Percentiles rank a stretch among this genome's conserved stretches.
These are phyloP conservation scores for Taxidea taxus DNA, from an alignment of 2,113 vertebrate genomes.

Conservation along the genomic window DNA sequence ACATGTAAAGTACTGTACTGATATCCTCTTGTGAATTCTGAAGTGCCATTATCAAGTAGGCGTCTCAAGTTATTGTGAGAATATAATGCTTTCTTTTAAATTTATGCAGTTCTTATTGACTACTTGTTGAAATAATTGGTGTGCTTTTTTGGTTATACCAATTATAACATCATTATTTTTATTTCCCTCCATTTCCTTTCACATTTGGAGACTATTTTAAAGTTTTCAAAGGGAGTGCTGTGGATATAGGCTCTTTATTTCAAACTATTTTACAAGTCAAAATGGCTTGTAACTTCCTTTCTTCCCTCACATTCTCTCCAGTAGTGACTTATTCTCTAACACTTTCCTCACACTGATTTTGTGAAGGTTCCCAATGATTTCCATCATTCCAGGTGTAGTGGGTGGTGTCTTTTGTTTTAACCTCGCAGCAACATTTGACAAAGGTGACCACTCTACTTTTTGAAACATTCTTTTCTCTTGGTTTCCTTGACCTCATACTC, in stretches of 20 bases:
- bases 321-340: background rate
- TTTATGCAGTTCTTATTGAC: background rate
- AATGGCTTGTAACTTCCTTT: background rate
- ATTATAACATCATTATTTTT: background rate
- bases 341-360: background rate
- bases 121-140: background rate
- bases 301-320: background rate
- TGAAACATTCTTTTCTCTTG: background rate
- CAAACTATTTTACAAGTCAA: background rate
- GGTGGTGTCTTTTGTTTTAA: background rate
- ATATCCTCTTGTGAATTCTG: background rate
- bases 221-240: background rate
- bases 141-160: background rate
- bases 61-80: background rate
- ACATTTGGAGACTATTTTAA: background rate
- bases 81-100: background rate
- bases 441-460: background rate
- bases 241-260: background rate
- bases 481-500: background rate
- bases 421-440: background rate
- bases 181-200: slow-evolving; percentile 11
- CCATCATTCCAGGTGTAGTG: background rate
- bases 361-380: background rate
- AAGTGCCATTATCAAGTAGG: background rate
- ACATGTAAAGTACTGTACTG: background rate